phyloP scores from a whole-genome alignment of 2,797 vertebrate genomes.

The Microtus agrestis region DNA sequence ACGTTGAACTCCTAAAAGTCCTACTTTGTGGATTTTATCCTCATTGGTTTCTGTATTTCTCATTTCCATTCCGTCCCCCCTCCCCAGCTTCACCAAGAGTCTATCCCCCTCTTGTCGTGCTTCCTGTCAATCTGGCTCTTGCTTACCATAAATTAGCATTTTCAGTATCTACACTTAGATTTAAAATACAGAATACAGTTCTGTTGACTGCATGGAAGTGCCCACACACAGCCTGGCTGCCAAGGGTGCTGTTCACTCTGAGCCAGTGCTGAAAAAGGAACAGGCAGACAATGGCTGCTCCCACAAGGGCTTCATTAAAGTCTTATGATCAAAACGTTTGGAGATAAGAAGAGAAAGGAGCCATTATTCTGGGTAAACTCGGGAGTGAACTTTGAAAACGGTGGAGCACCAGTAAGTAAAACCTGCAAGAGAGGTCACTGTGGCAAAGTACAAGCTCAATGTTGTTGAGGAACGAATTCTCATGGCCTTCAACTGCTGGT shows the following conservation, averaged over 20 bases:
- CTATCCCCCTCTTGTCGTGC: not conserved
- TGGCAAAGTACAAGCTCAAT: not conserved
- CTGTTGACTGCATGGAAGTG: not conserved
- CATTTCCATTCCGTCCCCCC: not conserved
- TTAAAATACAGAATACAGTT: slow-evolving; percentile 56
- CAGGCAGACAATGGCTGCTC: not conserved
- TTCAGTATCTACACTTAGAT: not conserved
- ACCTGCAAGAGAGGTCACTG: not conserved
- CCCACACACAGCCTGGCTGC: not conserved
- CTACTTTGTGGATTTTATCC: slow-evolving; percentile 30
- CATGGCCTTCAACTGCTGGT: not conserved
- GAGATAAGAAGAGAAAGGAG: not conserved
- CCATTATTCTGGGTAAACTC: not conserved
- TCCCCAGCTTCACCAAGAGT: not conserved
- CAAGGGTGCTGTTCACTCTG: slow-evolving; percentile 43
- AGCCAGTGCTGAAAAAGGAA: slow-evolving; percentile 13
- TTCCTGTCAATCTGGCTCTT: slow-evolving; percentile 50
- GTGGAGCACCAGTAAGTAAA: not conserved
- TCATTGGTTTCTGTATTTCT: slow-evolving; percentile 38
- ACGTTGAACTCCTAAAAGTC: not conserved
- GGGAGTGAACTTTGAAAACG: slow-evolving; percentile 21
- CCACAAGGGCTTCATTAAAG: not conserved
- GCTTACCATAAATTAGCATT: slow-evolving; percentile 74
- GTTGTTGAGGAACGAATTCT: not conserved
- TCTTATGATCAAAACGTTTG: not conserved